phyloP scores from a whole-genome alignment of 2,113 vertebrate genomes.

The Tachycineta bicolor region DNA sequence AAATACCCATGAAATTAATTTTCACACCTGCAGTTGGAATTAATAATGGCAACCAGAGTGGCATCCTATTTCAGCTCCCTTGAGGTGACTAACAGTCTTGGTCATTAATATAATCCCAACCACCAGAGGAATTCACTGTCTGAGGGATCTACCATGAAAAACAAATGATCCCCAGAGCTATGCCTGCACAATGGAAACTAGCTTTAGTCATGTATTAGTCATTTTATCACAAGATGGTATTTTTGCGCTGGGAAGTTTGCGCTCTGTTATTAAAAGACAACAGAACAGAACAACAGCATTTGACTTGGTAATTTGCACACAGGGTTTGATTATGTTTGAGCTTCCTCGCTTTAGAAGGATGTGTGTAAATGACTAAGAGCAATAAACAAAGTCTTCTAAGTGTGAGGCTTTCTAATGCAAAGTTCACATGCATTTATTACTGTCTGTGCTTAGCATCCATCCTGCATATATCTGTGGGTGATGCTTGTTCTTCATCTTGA shows the following conservation, averaged over 20 bases:
- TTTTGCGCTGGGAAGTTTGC: not conserved
- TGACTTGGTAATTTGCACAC: constrained; percentile 46
- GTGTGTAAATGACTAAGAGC: constrained; percentile 49
- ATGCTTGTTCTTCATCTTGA: not conserved
- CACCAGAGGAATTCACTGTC: constrained; percentile 63
- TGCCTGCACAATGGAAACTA: constrained; percentile 49
- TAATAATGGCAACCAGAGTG: constrained; percentile 49
- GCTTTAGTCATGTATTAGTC: constrained; percentile 54
- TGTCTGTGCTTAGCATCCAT: not conserved
- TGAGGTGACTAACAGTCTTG: constrained; percentile 67
- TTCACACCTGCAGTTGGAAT: constrained; percentile 62
- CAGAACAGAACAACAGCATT: constrained; percentile 7
- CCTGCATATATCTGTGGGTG: not conserved
- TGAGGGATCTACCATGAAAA: constrained; percentile 69
- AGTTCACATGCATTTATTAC: constrained; percentile 30
- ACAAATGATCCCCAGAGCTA: constrained; percentile 38
- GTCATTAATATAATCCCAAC: constrained; percentile 64
- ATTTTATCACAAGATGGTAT: constrained; percentile 57
- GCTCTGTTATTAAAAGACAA: not conserved
- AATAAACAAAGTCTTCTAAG: not conserved
- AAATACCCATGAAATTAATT: constrained; percentile 57
- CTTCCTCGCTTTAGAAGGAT: not conserved
- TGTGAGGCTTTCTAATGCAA: constrained; percentile 12
- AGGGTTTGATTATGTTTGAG: constrained; percentile 43
- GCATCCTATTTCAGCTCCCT: constrained; percentile 65